Percentiles rank a stretch among this genome's conserved stretches.
Evolutionary conservation across 2,888 invertebrate genomes (phyloP).

Genomic region (Quadriops clusia): DNA sequence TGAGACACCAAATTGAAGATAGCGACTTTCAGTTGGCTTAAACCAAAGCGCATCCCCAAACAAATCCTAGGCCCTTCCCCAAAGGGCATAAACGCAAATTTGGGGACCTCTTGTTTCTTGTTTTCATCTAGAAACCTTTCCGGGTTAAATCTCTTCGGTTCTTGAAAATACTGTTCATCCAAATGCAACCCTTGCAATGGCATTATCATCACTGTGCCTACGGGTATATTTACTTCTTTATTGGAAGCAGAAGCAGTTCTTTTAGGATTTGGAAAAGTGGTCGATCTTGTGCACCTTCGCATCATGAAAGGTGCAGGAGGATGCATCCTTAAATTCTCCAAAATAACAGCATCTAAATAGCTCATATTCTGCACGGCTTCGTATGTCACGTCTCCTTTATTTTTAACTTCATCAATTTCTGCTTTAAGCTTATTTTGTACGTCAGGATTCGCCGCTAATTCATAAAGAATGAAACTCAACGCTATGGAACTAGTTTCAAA

Average conservation of each 20-base stretch:
- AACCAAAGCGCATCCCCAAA: slow-evolving; percentile 25
- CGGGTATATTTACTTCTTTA: slow-evolving; percentile 19
- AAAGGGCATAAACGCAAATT: slow-evolving; percentile 23
- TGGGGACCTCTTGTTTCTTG: slow-evolving; percentile 21
- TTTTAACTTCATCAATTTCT: slow-evolving; percentile 29
- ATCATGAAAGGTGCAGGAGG: slow-evolving; percentile 15
- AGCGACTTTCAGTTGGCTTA: slow-evolving; percentile 22
- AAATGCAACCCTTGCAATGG: slow-evolving; percentile 29
- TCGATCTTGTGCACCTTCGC: slow-evolving; percentile 22
- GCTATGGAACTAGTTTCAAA: slow-evolving; percentile 38
- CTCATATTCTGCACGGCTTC: slow-evolving; percentile 35
- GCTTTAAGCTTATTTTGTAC: slow-evolving; percentile 33
- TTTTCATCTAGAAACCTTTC: slow-evolving; percentile 30
- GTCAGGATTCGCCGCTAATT: slow-evolving; percentile 32
- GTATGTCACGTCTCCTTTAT: slow-evolving; percentile 30
- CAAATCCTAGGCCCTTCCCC: slow-evolving; percentile 27
- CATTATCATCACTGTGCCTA: slow-evolving; percentile 27
- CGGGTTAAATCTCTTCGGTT: slow-evolving; percentile 33
- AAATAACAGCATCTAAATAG: slow-evolving; percentile 36
- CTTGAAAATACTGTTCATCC: slow-evolving; percentile 31
- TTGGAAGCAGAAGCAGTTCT: slow-evolving; percentile 14
- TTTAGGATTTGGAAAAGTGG: slow-evolving; percentile 20
- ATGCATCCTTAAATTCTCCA: slow-evolving; percentile 18
- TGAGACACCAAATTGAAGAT: slow-evolving; percentile 15
- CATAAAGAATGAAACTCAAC: slow-evolving; percentile 31